phyloP scores from a whole-genome alignment of 2,888 invertebrate species.

The Lutraria lutraria region DNA sequence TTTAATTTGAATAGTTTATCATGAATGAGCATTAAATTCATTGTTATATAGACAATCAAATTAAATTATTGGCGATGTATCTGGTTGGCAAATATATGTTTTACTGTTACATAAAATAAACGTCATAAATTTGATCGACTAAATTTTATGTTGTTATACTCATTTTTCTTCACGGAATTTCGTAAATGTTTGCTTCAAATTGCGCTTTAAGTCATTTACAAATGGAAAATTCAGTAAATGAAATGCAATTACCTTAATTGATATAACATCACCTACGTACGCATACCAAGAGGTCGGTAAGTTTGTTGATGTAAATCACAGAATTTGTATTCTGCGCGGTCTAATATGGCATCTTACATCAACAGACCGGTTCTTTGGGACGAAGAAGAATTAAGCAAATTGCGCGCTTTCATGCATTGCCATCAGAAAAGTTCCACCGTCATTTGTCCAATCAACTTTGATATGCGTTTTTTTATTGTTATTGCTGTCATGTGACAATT shows the following conservation, averaged over 20 bases:
- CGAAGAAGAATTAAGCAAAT: no score
- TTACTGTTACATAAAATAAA: conserved; percentile 7
- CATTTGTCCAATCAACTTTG: no score
- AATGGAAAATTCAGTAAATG: conserved; percentile 17
- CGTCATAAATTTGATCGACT: conserved; percentile 7
- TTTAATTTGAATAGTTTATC: not conserved
- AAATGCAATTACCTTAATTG: conserved; percentile 32
- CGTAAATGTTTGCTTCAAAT: conserved; percentile 11
- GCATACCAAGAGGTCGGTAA: not conserved
- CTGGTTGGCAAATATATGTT: conserved; percentile 3
- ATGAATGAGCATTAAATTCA: conserved; percentile 16
- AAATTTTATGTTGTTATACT: not conserved
- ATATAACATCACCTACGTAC: conserved; percentile 4
- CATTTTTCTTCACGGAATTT: conserved; percentile 1
- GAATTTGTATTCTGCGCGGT: not conserved
- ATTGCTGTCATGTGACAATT: no score
- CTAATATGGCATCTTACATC: no score
- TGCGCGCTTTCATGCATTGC: no score
- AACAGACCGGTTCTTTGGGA: no score
- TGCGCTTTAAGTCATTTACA: conserved; percentile 8
- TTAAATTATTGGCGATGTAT: conserved; percentile 19
- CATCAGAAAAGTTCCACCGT: no score
- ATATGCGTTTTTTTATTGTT: no score
- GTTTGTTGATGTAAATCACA: conserved; percentile 8
- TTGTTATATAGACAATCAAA: not conserved